Base-by-base conservation (phyloP, 1,140 invertebrate genomes). In the Orius laevigatus region DNA sequence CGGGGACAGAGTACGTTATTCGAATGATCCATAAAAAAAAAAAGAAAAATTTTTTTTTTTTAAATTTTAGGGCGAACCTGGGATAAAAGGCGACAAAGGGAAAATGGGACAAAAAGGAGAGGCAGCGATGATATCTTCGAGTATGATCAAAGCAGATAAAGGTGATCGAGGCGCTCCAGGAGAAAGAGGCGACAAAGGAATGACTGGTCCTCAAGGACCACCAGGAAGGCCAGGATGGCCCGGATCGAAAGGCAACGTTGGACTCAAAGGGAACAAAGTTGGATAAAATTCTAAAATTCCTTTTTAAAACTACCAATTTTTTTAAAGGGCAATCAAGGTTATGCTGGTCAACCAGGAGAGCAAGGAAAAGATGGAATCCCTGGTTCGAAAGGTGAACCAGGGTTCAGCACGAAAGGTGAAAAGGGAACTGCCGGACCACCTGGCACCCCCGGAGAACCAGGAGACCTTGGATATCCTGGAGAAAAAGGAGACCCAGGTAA, bases 361-460 rank as follows among this genome's bases (percentile, higher is more conserved):
- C 65, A 73, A 48, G 86, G 86, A 47, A 60, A 66, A 33, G 64
- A 74, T 39, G 86, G 86, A n/a, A 62, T 65, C 8, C 71, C 75
- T 46, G 86, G 87, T 16, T 52, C 59, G 8, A 73, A 76, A 58
- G 85, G 85, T 54, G 66, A 72, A 49, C 73, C 71, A 54, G 80
- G 80, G 11, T 32, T 64, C 3, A 77, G 75, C 48, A 62, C 79
- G n/a, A 79, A 79, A 60, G 78, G 78, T 45, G 71, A 75, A 56
- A 46, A 60, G 2, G 78, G 78, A 46, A 51, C 63, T 57, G 57
- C 67, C 6, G 80, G 79, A 16, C 50, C 33, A 19, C 52, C 59
- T 33, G 76, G 77, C 25, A 32, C 36, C 14, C 50, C 54, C 32
- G 64, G 60, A 49, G 86, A 85, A 32, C 53, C 60, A 10, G 73